phyloP scores from a whole-genome alignment of 2,888 invertebrate species.

The Diadegma fenestrale region DNA sequence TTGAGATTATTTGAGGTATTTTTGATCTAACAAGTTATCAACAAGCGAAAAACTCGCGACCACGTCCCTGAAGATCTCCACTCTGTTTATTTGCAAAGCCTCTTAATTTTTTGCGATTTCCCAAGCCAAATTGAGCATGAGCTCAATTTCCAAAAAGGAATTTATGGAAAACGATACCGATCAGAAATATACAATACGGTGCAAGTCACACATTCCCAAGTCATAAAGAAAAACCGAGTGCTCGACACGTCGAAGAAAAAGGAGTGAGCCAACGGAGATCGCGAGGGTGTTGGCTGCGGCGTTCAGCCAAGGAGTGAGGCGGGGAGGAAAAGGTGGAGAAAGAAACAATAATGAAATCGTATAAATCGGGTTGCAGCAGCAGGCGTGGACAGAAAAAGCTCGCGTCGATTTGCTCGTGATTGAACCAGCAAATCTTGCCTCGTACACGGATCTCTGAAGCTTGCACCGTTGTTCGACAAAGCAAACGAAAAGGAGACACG shows the following conservation, averaged over 20 bases:
- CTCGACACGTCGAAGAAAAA: constrained; percentile 28
- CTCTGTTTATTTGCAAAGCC: neutral
- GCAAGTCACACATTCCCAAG: neutral
- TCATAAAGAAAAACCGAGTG: constrained; percentile 15
- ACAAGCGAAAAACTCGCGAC: no score
- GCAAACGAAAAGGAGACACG: neutral
- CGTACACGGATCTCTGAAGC: constrained; percentile 32
- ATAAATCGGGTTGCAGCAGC: constrained; percentile 61
- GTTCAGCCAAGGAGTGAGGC: neutral
- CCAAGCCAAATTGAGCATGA: neutral
- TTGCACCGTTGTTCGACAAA: constrained; percentile 5
- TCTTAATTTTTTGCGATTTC: neutral
- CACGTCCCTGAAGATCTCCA: no score
- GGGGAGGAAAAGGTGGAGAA: neutral
- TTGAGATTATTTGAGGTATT: no score
- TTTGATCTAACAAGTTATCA: no score
- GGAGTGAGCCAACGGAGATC: constrained; percentile 20
- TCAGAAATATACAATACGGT: no score
- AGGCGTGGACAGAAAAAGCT: constrained; percentile 48
- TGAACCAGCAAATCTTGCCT: constrained; percentile 56
- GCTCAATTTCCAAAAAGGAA: neutral
- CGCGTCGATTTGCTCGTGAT: constrained; percentile 53
- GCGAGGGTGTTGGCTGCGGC: neutral
- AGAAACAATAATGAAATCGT: constrained; percentile 63
- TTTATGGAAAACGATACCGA: neutral